Conservation (phyloP, 2,888 invertebrate species). For the Leptinotarsa peninsularis region DNA sequence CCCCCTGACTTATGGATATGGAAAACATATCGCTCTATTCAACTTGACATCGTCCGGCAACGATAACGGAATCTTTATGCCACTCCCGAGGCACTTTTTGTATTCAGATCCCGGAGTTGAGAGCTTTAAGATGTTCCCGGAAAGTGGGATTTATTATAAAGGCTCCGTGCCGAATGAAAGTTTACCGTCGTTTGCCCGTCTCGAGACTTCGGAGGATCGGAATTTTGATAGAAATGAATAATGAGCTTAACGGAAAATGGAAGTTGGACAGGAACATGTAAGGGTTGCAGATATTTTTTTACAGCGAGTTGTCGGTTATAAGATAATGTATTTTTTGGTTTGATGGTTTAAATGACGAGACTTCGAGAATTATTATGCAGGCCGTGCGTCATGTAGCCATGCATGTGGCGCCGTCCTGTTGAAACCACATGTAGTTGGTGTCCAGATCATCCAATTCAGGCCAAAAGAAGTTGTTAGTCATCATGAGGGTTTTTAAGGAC, state of each 20-base stretch:
- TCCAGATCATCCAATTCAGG: too few species aligned
- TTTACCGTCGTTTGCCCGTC: not conserved
- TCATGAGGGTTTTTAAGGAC: too few species aligned
- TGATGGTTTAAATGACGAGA: not conserved
- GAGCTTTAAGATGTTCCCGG: slow-evolving; percentile 24
- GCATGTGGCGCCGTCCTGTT: too few species aligned
- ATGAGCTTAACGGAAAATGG: slow-evolving; percentile 17
- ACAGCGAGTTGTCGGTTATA: not conserved
- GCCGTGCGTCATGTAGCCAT: too few species aligned
- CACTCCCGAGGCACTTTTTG: not conserved
- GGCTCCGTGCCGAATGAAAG: slow-evolving; percentile 21
- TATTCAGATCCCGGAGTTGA: slow-evolving; percentile 19
- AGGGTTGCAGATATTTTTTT: not conserved
- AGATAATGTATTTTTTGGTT: not conserved
- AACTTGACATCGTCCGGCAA: not conserved
- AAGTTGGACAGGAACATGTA: not conserved
- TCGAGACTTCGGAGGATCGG: slow-evolving; percentile 12
- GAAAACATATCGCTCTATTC: slow-evolving; percentile 1
- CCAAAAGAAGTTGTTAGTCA: too few species aligned
- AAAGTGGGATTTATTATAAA: slow-evolving; percentile 19
- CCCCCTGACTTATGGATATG: not conserved
- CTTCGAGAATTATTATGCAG: too few species aligned
- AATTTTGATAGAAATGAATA: slow-evolving; percentile 26
- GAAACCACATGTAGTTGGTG: too few species aligned
- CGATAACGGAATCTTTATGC: not conserved